Percentiles rank a stretch among this genome's conserved stretches.
Conservation (phyloP, 2,797 vertebrate genomes). For the Pangasius sanitwongsei region DNA sequence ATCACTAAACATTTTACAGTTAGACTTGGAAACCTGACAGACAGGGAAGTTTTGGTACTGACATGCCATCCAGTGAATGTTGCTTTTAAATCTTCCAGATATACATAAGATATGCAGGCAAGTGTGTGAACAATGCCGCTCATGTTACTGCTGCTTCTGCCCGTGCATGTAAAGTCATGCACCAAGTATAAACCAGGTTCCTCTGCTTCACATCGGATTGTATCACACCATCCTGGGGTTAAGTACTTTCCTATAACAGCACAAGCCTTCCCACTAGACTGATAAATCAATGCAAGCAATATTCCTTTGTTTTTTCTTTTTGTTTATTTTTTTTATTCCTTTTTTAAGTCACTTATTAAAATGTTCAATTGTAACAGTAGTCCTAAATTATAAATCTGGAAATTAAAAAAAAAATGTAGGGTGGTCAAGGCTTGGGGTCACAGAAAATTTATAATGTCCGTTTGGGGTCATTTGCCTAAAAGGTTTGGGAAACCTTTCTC, state of each 20-base stretch:
- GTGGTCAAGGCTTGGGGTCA: neutral
- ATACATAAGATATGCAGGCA: conserved; percentile 17
- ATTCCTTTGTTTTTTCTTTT: no score
- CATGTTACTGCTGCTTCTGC: conserved; percentile 1
- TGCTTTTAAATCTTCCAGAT: conserved; percentile 8
- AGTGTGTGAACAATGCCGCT: conserved; percentile 12
- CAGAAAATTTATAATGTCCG: neutral
- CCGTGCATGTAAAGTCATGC: conserved; percentile 20
- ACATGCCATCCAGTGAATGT: neutral
- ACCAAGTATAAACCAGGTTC: conserved; percentile 8
- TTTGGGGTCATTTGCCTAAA: neutral
- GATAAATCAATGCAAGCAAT: neutral
- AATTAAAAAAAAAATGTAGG: neutral
- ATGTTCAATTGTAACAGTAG: neutral
- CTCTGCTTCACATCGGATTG: neutral
- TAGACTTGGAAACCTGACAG: neutral
- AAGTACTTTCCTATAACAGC: neutral
- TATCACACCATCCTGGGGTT: neutral
- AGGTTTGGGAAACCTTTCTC: neutral
- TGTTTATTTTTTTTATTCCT: neutral
- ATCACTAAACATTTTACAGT: neutral
- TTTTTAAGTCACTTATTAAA: neutral
- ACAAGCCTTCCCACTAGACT: neutral
- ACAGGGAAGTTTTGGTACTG: neutral
- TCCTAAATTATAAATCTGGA: neutral